phyloP scores from a whole-genome alignment of 2,888 invertebrate genomes.

The Cosmorhoe ocellata region DNA sequence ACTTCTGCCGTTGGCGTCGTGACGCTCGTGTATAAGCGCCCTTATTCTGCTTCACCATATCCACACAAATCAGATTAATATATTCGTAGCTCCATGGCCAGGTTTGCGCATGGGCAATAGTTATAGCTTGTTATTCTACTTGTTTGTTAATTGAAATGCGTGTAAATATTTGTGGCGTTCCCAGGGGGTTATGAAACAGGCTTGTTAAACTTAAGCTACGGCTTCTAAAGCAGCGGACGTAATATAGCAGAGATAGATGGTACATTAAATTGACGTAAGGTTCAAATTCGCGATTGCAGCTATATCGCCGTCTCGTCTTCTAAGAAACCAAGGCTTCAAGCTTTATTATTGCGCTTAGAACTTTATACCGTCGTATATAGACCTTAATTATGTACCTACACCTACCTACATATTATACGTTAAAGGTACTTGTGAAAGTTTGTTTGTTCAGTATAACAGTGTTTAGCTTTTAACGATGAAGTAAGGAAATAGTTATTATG shows the following conservation, averaged over 20 bases:
- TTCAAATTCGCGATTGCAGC: too few relatives aligned
- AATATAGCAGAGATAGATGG: neutral
- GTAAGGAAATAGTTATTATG: neutral
- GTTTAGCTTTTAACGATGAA: slow-evolving; percentile 13
- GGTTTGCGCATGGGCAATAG: slow-evolving; percentile 50
- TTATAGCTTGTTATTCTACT: slow-evolving; percentile 60
- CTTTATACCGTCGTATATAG: slow-evolving; percentile 5
- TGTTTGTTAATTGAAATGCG: slow-evolving; percentile 77
- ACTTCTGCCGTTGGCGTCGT: too few relatives aligned
- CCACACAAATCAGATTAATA: too few relatives aligned
- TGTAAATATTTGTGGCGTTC: slow-evolving; percentile 68
- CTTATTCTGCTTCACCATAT: too few relatives aligned
- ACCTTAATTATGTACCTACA: neutral
- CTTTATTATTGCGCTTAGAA: slow-evolving; percentile 18
- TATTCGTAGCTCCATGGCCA: slow-evolving; percentile 45
- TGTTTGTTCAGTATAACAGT: slow-evolving; percentile 1
- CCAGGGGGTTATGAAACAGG: slow-evolving; percentile 61
- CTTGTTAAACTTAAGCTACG: slow-evolving; percentile 43
- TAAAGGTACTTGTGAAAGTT: slow-evolving; percentile 13
- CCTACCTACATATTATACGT: neutral
- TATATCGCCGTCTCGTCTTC: too few relatives aligned
- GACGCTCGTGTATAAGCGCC: too few relatives aligned
- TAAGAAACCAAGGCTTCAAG: slow-evolving; percentile 22
- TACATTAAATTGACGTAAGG: neutral
- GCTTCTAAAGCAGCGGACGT: neutral